Evolutionary conservation across 2,888 invertebrate species (phyloP), one percentile per base, ranked within the genome.

Genomic region (Ectemnius lituratus): DNA sequence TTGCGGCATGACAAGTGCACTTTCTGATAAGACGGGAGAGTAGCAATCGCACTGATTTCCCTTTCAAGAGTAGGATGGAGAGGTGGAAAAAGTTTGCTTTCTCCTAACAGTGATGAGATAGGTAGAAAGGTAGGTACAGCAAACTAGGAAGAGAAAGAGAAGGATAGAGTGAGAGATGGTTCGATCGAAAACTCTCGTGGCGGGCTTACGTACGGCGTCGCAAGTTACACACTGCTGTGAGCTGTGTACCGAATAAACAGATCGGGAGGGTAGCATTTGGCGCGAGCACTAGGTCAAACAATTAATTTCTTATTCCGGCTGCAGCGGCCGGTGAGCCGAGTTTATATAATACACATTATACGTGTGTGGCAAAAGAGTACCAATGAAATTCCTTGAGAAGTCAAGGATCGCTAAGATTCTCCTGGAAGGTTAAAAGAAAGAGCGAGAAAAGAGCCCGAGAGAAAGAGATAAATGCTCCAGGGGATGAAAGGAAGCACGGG

Each of bases 341-440:
- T 8, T 3, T 8, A 37, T 11, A 37, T 11, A 23, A 37, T 11
- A 37, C 37, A 37, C 37, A 2, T 37, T 37, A 37, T 2, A 37
- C 18, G 13, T 13, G n/a, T 20, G 11, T 16, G 4, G 13, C 13
- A 3, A 23, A 60, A 4, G 27, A 20, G 27, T n/a, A 11, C 28
- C 45, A 27, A 45, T 20, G n/a, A 46, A 6, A 23, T 6, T 5
- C 27, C 45, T 11, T 11, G 14, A 16, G 47, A 62, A 68, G 56
- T 20, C 27, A 0, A 16, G 67, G 70, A 67, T 75, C 59, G 37
- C 5, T 59, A 71, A 75, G 75, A 75, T 75, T 65, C 57, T 60
- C 56, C 46, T 14, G 4, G 37, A 37, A 6, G 37, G 11, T 1
- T 4, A 8, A 37, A 4, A 18, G 59, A 65, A 49, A 20, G 52